Base-by-base conservation (phyloP, 2,888 invertebrate genomes). In the Acronicta psi region DNA sequence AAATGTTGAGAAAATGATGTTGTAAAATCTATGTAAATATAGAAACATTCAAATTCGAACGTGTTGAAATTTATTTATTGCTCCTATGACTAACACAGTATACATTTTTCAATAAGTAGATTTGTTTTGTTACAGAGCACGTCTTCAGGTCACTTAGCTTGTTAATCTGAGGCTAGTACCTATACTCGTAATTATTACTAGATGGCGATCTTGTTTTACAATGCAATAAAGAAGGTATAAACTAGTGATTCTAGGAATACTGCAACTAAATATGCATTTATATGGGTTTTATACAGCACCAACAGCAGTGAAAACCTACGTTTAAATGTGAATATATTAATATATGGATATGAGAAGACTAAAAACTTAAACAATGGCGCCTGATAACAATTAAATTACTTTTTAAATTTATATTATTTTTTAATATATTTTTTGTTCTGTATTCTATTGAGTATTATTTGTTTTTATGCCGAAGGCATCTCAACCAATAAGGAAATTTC, bases 181-280 rank as follows among this genome's bases (percentile, higher is more conserved):
- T n/a, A n/a, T n/a, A n/a, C n/a, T n/a, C n/a, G n/a, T 23, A 18
- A 41, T 54, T 55, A 37, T 25, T 9, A 25, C 42, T 54, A 47
- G 31, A 51, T 45, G 50, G 23, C 25, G 25, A 55, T 46, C 59
- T 46, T 25, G 38, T 57, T 66, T 55, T 50, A 53, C 47, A 46
- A 38, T 37, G 20, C 16, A 40, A 16, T 67, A 37, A 54, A 49
- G 31, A 29, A 52, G n/a, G n/a, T n/a, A n/a, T n/a, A n/a, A n/a
- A n/a, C n/a, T n/a, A n/a, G 29, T 36, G 2, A 41, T 50, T 37
- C 17, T 34, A 43, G 34, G 43, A 38, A 37, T 31, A 46, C 40
- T 44, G 37, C 31, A 37, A 44, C 13, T 20, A 56, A 37, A 61
- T 44, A 56, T 47, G 41, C 13, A 11, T 38, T 38, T 46, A 59